A percentile compares a stretch with the other conserved stretches of the same genome.
These are phyloP conservation scores for Halictus rubicundus DNA, from an alignment of 1,140 invertebrate genomes.

Conservation along the genomic window DNA sequence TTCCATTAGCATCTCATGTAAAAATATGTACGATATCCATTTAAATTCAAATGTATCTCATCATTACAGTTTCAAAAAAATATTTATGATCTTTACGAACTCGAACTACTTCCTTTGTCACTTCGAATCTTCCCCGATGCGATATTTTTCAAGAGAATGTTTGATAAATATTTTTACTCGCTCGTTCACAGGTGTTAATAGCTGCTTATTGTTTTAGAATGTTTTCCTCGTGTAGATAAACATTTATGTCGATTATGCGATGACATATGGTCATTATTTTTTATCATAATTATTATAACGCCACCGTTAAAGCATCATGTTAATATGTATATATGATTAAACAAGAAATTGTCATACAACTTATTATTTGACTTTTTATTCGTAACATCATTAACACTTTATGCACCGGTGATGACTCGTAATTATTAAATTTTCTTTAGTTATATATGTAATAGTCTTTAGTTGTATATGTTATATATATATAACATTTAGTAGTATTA, in stretches of 20 bases:
- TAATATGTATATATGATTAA: slow-evolving; percentile 64
- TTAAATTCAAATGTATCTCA: slow-evolving; percentile 19
- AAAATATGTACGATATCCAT: slow-evolving; percentile 20
- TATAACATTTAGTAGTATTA: too few relatives aligned
- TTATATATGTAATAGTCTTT: too few relatives aligned
- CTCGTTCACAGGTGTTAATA: neutral
- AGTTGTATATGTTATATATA: too few relatives aligned
- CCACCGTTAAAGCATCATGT: slow-evolving; percentile 55
- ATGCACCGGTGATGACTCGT: too few relatives aligned
- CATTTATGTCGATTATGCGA: slow-evolving; percentile 14
- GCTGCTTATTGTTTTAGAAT: neutral
- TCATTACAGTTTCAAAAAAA: neutral
- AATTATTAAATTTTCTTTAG: too few relatives aligned
- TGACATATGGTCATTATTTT: slow-evolving; percentile 50
- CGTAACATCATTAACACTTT: neutral
- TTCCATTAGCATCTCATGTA: slow-evolving; percentile 23
- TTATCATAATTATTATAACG: slow-evolving; percentile 28
- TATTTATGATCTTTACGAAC: neutral
- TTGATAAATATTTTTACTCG: neutral
- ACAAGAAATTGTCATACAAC: slow-evolving; percentile 22
- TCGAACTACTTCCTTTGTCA: slow-evolving; percentile 30
- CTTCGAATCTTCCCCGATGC: neutral
- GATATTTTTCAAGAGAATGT: slow-evolving; percentile 16
- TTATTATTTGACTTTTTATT: neutral
- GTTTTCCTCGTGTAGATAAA: neutral